A percentile compares a stretch with the other conserved stretches of the same genome.
Conservation (phyloP, 1,140 invertebrate genomes). For the Listronotus oregonensis region DNA sequence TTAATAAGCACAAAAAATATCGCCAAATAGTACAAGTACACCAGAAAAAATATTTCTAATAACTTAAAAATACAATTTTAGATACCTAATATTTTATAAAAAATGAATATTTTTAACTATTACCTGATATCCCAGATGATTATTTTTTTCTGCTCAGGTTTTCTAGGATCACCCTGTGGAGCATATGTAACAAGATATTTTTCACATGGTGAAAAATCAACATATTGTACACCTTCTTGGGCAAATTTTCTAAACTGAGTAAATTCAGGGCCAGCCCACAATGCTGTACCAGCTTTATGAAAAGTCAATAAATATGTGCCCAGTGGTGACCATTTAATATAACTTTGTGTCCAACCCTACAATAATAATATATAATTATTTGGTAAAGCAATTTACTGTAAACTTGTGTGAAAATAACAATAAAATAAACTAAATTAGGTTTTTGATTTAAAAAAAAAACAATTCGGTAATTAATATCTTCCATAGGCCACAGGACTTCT, state of each 20-base stretch:
- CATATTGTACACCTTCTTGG: conserved; percentile 90
- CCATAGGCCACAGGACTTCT: too few relatives aligned
- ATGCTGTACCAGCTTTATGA: conserved; percentile 91
- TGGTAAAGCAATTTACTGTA: too few relatives aligned
- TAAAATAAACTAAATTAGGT: too few relatives aligned
- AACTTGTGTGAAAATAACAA: too few relatives aligned
- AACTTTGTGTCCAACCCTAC: conserved; percentile 92
- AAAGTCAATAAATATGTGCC: conserved; percentile 97
- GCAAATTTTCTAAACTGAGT: conserved; percentile 89
- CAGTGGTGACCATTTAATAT: conserved; percentile 95
- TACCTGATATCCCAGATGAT: conserved; percentile 93
- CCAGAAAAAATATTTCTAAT: too few relatives aligned
- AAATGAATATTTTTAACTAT: conserved; percentile 17
- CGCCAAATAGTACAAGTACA: too few relatives aligned
- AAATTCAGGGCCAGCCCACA: conserved; percentile 97
- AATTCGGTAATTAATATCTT: too few relatives aligned
- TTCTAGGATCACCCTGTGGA: conserved; percentile 69
- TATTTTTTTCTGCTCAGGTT: conserved; percentile 70
- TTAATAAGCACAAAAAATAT: too few relatives aligned
- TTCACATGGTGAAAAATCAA: conserved; percentile 98
- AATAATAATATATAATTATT: conserved; percentile 13
- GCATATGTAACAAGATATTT: conserved; percentile 95
- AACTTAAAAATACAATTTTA: too few relatives aligned
- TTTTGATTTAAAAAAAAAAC: too few relatives aligned
- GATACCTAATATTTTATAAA: too few relatives aligned